phyloP scores from a whole-genome alignment of 1,140 invertebrate species.

The Asobara japonica region DNA sequence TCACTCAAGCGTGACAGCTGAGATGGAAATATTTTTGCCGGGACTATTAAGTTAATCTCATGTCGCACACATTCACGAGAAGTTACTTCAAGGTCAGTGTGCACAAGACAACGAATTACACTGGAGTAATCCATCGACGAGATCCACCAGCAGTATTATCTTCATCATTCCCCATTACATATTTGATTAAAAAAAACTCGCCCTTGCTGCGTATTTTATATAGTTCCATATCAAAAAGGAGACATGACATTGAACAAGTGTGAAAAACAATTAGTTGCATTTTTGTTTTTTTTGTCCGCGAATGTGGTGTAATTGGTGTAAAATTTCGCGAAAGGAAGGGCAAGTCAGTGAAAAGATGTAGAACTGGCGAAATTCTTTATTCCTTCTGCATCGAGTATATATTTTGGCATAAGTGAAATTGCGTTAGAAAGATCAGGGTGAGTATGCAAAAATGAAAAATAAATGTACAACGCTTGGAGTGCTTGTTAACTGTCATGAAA shows the following conservation, averaged over 20 bases:
- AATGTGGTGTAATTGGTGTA: not conserved
- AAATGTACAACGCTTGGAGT: not conserved
- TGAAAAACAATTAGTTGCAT: slow-evolving; percentile 17
- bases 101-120: not conserved
- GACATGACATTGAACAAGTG: slow-evolving; percentile 20
- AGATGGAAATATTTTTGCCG: slow-evolving; percentile 30
- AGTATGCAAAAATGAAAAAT: not conserved
- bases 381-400: not conserved
- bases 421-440: slow-evolving; percentile 8
- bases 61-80: not conserved
- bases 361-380: not conserved
- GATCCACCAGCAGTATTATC: not conserved
- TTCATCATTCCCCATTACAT: not conserved
- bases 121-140: not conserved
- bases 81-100: slow-evolving; percentile 11
- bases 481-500: not conserved
- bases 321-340: not conserved
- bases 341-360: not conserved
- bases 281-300: too few species aligned
- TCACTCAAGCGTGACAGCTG: slow-evolving; percentile 26
- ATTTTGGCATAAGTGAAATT: not conserved
- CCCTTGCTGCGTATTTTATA: not conserved
- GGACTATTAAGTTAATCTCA: slow-evolving; percentile 25
- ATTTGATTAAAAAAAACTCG: not conserved
- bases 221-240: slow-evolving; percentile 11